Base-by-base conservation (phyloP, 2,888 invertebrate genomes). In the Nyleta sp. region DNA sequence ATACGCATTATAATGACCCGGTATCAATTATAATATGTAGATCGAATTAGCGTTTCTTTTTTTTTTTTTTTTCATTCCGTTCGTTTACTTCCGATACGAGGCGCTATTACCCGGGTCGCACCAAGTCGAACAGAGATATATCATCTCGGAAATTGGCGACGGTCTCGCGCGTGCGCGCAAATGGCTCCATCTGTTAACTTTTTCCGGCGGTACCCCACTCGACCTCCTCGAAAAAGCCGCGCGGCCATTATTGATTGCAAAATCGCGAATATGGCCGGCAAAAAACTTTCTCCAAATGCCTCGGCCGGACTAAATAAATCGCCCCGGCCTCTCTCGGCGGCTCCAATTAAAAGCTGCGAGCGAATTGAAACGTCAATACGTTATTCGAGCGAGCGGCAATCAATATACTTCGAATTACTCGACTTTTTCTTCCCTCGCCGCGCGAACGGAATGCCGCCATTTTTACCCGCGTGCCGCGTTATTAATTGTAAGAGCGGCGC, bases 21-120 rank as follows among this genome's bases (percentile, higher is more conserved):
- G 18, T 52, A 71, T 60, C 52, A 70, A 70, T 70, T 59, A 70
- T 42, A 40, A 42, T 44, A 46, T 50, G 46, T 67, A 55, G 42
- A 65, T 65, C 42, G 17, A 65, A 65, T 38, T 38, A 46, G n/a
- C 24, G 15, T n/a, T 11, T 42, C 11, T 18, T n/a, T n/a, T n/a
- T n/a, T n/a, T n/a, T n/a, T n/a, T n/a, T n/a, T n/a, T n/a, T n/a
- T n/a, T n/a, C n/a, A n/a, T 28, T 28, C 28, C 28, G 3, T 53
- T 35, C 20, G 35, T 18, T 35, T 35, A 53, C 20, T 20, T 53
- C 20, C n/a, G 38, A 53, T 31, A 18, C 13, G 11, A 35, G 33
- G 31, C 17, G 15, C n/a, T 33, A 17, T 31, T 15, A 33, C 24
- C 8, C 33, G 17, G 33, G 15, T 8, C 18, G 15, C 8, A 35